Evolutionary conservation across 2,797 vertebrate genomes (phyloP), one percentile per base, ranked within the genome.

Genomic region (Acanthopagrus latus): DNA sequence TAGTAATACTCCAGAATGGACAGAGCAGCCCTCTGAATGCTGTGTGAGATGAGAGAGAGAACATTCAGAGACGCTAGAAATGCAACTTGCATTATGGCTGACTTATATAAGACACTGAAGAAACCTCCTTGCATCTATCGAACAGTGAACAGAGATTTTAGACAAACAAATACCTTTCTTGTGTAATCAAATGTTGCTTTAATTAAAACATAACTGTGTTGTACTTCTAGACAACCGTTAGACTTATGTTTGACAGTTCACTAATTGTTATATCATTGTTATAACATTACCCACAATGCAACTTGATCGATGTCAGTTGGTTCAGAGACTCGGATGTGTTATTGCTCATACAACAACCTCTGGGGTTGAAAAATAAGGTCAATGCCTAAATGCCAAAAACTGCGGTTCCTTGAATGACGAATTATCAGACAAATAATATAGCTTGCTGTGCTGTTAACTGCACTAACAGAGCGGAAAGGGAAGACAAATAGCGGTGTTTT

Each of bases 1-100:
- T 98, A 98, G 95, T 99, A 99, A 83, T 96, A 97, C 93, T 99
- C 97, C 92, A 99, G 92, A 84, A 99, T 94, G 80, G 96, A 96
- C 81, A 99, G 85, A 11, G 98, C 98, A 17, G 97, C 97, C 82
- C 95, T 94, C 87, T 99, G 98, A 86, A 98, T 95, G 90, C 97
- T 98, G 87, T 38, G 38, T 14, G 74, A 75, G n/a, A 83, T 1
- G 38, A 82, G 55, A 80, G 48, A 74, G 3, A 47, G 17, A 43
- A 65, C 65, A 59, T 9, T 44, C 4, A 52, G 21, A 63, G 16
- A 82, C 51, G 50, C 10, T 3, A 50, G 43, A 47, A 46, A 57
- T n/a, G 41, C 0, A 2, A 29, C 73, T 65, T 66, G 57, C 27
- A 11, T 67, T 25, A 50, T 8, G 38, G 21, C 23, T 58, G 43